Conservation (phyloP, 2,888 invertebrate species). For the Molorchus minor region DNA sequence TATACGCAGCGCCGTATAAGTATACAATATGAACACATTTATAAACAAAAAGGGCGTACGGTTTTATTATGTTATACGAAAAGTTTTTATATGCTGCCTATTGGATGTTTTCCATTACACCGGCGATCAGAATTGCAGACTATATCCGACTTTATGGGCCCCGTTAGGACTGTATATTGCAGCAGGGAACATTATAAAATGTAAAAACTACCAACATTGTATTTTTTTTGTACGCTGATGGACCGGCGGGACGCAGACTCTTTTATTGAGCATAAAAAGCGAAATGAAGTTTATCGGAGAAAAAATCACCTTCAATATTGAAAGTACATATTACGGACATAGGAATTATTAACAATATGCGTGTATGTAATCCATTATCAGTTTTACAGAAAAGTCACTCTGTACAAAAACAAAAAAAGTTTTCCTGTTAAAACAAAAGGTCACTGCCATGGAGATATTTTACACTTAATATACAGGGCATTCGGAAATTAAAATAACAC, state of each 20-base stretch:
- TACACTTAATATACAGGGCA: too few species aligned
- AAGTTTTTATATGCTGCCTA: constrained; percentile 61
- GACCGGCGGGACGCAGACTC: constrained; percentile 52
- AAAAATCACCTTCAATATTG: constrained; percentile 52
- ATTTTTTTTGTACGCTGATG: constrained; percentile 56
- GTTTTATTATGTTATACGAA: constrained; percentile 58
- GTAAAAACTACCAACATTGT: constrained; percentile 61
- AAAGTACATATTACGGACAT: constrained; percentile 52
- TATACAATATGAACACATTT: constrained; percentile 48
- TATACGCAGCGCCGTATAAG: constrained; percentile 28
- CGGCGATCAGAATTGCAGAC: constrained; percentile 60
- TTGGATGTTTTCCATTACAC: constrained; percentile 60
- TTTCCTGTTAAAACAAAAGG: too few species aligned
- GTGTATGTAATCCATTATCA: too few species aligned
- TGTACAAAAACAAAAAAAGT: too few species aligned
- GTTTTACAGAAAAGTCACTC: too few species aligned
- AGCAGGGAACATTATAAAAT: constrained; percentile 60
- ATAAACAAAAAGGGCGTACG: constrained; percentile 45
- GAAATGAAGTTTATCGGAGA: constrained; percentile 58
- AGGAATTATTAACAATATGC: too few species aligned
- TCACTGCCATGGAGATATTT: too few species aligned
- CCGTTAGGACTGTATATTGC: constrained; percentile 59
- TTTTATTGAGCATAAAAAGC: constrained; percentile 56
- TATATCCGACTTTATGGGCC: constrained; percentile 59
- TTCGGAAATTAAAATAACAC: too few species aligned